Evolutionary conservation across 2,888 invertebrate species (phyloP).

Genomic region (Pristionchus entomophagus): DNA sequence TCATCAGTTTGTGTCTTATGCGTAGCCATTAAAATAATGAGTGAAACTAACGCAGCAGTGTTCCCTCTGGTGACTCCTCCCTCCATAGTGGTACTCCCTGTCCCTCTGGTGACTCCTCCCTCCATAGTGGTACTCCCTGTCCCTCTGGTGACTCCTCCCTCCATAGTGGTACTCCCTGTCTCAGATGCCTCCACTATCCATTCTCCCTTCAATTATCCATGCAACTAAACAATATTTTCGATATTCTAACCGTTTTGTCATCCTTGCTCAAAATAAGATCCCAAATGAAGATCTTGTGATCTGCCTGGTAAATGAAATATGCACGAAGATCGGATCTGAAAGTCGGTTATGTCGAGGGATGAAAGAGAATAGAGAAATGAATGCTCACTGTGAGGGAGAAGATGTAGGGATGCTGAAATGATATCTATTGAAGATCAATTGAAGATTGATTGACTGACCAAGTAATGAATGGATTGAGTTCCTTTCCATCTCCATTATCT

Average conservation of each 20-base stretch:
- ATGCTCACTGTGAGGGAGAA: slow-evolving; percentile 9
- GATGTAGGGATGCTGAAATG: not conserved
- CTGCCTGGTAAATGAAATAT: not conserved
- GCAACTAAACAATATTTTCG: too few species aligned
- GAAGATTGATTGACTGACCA: not conserved
- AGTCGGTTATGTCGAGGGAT: not conserved
- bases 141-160: not conserved
- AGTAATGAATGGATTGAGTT: not conserved
- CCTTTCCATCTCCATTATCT: not conserved
- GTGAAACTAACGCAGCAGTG: not conserved
- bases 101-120: not conserved
- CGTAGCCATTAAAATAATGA: not conserved
- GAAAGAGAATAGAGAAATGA: too few species aligned
- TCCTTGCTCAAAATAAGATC: slow-evolving; percentile 15
- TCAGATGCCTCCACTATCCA: slow-evolving; percentile 17
- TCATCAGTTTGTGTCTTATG: too few species aligned
- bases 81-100: not conserved
- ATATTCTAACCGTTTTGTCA: not conserved
- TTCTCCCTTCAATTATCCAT: not conserved
- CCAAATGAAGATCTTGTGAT: not conserved
- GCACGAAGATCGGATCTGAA: slow-evolving; percentile 6
- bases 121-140: slow-evolving; percentile 5
- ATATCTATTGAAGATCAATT: not conserved
- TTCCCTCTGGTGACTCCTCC: not conserved
- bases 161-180: not conserved